Evolutionary conservation across 2,113 vertebrate genomes (phyloP).

Genomic region (Tragelaphus imberbis): DNA sequence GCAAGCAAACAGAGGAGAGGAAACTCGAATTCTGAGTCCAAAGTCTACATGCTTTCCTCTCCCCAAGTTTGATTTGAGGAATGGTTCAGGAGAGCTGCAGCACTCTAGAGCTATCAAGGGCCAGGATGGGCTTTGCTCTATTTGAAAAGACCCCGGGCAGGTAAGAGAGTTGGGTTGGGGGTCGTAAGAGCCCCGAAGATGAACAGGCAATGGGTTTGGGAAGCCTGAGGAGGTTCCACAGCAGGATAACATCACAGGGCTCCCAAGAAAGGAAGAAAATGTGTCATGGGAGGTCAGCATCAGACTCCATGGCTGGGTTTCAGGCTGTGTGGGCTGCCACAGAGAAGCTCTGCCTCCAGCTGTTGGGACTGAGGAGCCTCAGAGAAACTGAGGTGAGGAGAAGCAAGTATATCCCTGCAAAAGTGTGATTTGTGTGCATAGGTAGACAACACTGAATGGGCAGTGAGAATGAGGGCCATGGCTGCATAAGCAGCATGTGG

Average conservation of each 20-base stretch:
- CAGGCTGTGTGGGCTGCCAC: not conserved
- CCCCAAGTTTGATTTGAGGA: not conserved
- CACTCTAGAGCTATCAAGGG: not conserved
- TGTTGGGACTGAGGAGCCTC: not conserved
- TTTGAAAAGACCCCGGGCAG: not conserved
- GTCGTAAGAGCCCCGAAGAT: not conserved
- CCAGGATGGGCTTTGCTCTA: not conserved
- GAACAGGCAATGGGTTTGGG: not conserved
- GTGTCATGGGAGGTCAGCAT: not conserved
- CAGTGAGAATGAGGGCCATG: fast-evolving
- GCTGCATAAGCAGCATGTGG: fast-evolving
- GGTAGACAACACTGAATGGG: not conserved
- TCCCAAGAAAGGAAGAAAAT: not conserved
- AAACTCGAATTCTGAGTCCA: not conserved
- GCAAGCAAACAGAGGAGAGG: not conserved
- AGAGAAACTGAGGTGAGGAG: not conserved
- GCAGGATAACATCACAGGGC: not conserved
- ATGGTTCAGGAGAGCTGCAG: not conserved
- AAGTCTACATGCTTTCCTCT: not conserved
- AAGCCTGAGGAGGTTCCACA: not conserved
- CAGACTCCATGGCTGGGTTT: not conserved
- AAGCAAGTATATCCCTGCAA: not conserved
- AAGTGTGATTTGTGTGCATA: not conserved
- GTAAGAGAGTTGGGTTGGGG: not conserved
- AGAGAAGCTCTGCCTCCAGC: not conserved